Evolutionary conservation across 1,140 invertebrate species (phyloP), one percentile per base, ranked within the genome.

Genomic region (Anagrus nilaparvatae): DNA sequence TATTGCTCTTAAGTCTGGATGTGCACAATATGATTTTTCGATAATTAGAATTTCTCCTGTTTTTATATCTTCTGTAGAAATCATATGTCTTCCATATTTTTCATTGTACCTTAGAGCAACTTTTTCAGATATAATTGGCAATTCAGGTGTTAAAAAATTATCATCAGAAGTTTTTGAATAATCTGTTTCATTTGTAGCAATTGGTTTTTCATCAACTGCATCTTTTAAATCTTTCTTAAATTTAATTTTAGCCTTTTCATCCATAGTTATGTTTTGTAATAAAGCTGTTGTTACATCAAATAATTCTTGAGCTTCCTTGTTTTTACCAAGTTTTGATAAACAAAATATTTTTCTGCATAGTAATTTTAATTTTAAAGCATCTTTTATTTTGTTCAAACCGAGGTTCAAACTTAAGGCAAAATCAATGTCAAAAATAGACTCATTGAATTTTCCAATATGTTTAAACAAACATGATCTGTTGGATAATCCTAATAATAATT

Each of bases 31-130:
- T 7, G 87, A 81, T 34, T 79, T 71, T 67, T 94, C 90, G 25
- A 80, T 66, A 24, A 79, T 78, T n/a, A 94, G 50, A 19, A 88
- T 66, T 63, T 92, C 83, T 1, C 87, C 88, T n/a, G 79, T 71
- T 46, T 63, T 56, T 41, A 86, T 74, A 53, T 82, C 70, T 43
- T 71, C 67, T 13, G 68, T 72, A 2, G 82, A 77, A 18, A 79
- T 59, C 27, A 86, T 60, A 52, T 78, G 77, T 40, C 81, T 69
- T 1, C 82, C 82, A 56, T 74, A 73, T 29, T 67, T 61, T 43
- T 72, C 46, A 24, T 56, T 67, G 42, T 73, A 73, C 13, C 70
- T 59, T 25, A 86, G 61, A 55, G 69, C 62, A 23, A 85, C 44
- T 40, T 73, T 73, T 42, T 72, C 63, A 10, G 74, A 76, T 3